A percentile compares a stretch with the other conserved stretches of the same genome.
Evolutionary conservation across 2,797 vertebrate genomes (phyloP).

Genomic region (Sebastes aleutianus): DNA sequence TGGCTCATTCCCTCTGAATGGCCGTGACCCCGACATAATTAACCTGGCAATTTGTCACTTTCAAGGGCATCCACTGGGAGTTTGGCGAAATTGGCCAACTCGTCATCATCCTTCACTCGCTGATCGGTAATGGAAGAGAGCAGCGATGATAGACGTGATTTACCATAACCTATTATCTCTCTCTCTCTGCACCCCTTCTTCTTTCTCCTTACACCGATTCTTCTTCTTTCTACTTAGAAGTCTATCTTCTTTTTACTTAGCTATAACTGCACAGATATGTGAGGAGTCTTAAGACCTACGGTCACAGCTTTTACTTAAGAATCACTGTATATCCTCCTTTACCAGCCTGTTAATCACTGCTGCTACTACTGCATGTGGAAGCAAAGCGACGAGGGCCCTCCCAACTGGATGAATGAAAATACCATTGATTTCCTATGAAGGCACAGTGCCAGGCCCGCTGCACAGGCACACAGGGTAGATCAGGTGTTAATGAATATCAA

Average conservation of each 20-base stretch:
- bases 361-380: conserved; percentile 33
- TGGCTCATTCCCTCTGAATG: conserved; percentile 62
- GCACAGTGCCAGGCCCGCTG: conserved; percentile 49
- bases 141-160: conserved; percentile 47
- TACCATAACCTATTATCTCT: conserved; percentile 18
- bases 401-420: conserved; percentile 70
- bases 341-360: conserved; percentile 62
- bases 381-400: conserved; percentile 33
- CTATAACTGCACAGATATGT: neutral
- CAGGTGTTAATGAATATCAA: conserved; percentile 78
- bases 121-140: conserved; percentile 54
- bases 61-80: conserved; percentile 68
- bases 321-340: conserved; percentile 23
- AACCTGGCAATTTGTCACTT: conserved; percentile 72
- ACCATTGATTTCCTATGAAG: conserved; percentile 76
- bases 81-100: conserved; percentile 66
- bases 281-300: neutral
- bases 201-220: neutral
- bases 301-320: conserved; percentile 39
- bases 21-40: conserved; percentile 70
- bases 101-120: conserved; percentile 59
- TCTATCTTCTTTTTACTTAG: neutral
- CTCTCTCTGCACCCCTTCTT: neutral
- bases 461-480: conserved; percentile 52
- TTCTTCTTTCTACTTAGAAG: neutral